Conservation (phyloP, 2,888 invertebrate species). For the Drosophila rellima region DNA sequence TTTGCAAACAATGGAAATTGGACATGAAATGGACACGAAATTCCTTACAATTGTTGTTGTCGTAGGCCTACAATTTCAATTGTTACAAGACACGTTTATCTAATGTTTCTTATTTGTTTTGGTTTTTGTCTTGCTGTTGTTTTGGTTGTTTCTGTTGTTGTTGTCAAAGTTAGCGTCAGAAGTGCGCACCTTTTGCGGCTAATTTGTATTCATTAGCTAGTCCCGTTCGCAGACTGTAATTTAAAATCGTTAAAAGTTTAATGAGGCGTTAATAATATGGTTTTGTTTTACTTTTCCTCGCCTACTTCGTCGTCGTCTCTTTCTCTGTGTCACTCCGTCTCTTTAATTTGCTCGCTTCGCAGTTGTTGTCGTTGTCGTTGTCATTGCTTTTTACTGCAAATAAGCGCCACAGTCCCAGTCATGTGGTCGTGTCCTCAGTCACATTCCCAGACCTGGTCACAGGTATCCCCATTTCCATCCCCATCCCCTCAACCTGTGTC, state of each 20-base stretch:
- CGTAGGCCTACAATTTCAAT: conserved; percentile 23
- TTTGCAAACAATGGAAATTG: conserved; percentile 41
- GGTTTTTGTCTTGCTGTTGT: conserved; percentile 2
- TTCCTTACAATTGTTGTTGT: conserved; percentile 20
- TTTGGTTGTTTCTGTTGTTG: conserved; percentile 1
- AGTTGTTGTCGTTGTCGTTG: conserved; percentile 47
- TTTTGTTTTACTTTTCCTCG: conserved; percentile 75
- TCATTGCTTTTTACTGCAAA: conserved; percentile 79
- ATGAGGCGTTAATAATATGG: conserved; percentile 82
- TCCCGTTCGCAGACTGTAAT: conserved; percentile 75
- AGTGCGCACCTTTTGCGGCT: conserved; percentile 63
- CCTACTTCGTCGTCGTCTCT: background rate
- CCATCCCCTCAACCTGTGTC: background rate
- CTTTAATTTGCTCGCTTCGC: conserved; percentile 60
- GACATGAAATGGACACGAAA: conserved; percentile 26
- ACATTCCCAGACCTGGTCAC: conserved; percentile 42
- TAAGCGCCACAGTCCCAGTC: conserved; percentile 65
- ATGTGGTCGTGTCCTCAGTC: conserved; percentile 37
- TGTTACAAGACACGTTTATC: conserved; percentile 18
- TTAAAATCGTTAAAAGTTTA: conserved; percentile 83
- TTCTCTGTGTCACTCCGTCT: conserved; percentile 21
- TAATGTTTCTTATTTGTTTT: conserved; percentile 44
- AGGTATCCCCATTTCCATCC: conserved; percentile 31
- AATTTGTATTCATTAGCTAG: conserved; percentile 82
- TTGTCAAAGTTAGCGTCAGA: conserved; percentile 15